Base-by-base conservation (phyloP, 2,113 vertebrate genomes). In the Bufo bufo region DNA sequence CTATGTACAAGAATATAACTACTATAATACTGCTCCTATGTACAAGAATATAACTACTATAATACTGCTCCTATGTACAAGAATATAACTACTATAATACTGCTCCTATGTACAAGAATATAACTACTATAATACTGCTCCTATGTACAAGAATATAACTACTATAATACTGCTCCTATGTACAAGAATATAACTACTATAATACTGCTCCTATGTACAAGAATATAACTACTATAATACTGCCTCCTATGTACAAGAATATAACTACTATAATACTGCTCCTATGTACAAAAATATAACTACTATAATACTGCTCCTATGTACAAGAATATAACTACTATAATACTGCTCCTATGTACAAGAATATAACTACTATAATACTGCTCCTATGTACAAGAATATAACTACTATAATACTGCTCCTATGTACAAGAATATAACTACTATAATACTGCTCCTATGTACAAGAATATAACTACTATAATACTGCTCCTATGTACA, bases 191-290 rank as follows among this genome's bases (percentile, higher is more conserved):
- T 66, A 66, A 66, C 65, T 66, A 66, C 65, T 23, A 66, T 23
- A 66, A 66, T 66, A 23, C 65, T 66, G n/a, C 65, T 8, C n/a
- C n/a, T 33, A 66, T 66, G 9, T 23, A 23, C 65, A 66, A 66
- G 20, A 66, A 66, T 66, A 66, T 66, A 66, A 66, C 65, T 66
- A 66, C 65, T 66, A 66, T 66, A 66, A 66, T 66, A 66, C n/a
- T 23, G n/a, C 20, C 10, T n/a, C 65, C 65, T 66, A 66, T 23
- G n/a, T 66, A 66, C 65, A 66, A 66, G 65, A 66, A 66, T 66
- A 23, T 66, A n/a, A 23, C 65, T 66, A 66, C 9, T 66, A 66
- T 66, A 66, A 66, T 23, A 66, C 65, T 66, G n/a, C 65, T 11
- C 65, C 65, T 66, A 66, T 66, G 9, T 66, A 66, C 65, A 66